Percentiles rank a stretch among this genome's conserved stretches.
phyloP scores from a whole-genome alignment of 2,888 invertebrate species.

The Nasonovia ribisnigri region DNA sequence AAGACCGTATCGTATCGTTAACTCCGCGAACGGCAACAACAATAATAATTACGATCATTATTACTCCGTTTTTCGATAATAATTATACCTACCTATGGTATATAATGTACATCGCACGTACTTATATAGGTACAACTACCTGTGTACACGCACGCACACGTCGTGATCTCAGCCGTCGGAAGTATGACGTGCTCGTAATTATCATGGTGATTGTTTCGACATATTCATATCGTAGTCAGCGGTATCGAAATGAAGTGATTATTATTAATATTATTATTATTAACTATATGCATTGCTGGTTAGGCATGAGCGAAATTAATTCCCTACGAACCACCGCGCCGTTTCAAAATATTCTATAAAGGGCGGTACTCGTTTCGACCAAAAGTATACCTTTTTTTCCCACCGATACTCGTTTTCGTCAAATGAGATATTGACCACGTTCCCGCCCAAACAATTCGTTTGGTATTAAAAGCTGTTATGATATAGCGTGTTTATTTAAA shows the following conservation, averaged over 20 bases:
- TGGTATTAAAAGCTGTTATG: neutral
- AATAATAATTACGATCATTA: slow-evolving; percentile 40
- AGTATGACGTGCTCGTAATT: neutral
- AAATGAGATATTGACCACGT: neutral
- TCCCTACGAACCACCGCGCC: neutral
- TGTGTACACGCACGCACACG: neutral
- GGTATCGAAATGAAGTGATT: neutral
- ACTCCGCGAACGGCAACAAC: slow-evolving; percentile 21
- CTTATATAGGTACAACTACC: neutral
- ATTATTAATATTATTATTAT: neutral
- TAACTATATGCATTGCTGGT: no score
- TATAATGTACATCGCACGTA: neutral
- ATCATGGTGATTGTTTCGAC: neutral
- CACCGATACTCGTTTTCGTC: neutral
- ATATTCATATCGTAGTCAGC: neutral
- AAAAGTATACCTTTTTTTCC: neutral
- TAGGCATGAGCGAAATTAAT: neutral
- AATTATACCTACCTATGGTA: neutral
- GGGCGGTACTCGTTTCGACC: neutral
- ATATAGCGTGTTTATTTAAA: neutral
- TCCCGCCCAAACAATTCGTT: neutral
- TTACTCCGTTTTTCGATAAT: slow-evolving; percentile 21
- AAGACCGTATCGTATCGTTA: slow-evolving; percentile 58
- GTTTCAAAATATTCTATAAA: neutral
- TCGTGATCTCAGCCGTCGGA: neutral